These are phyloP conservation scores for Labeo catla DNA, from an alignment of 2,113 vertebrate species.

Conservation along the genomic window DNA sequence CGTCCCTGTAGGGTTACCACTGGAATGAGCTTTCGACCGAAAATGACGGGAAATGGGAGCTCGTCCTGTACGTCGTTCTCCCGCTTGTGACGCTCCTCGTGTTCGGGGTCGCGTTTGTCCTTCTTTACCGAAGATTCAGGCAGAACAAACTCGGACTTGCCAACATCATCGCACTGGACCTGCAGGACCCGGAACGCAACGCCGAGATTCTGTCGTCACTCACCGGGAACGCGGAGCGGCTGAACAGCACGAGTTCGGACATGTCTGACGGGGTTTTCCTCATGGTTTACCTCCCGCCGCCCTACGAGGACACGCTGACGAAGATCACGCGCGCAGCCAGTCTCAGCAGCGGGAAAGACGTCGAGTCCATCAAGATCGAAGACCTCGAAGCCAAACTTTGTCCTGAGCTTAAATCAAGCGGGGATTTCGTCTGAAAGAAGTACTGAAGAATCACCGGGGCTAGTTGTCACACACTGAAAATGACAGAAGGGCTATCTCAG, in stretches of 20 bases:
- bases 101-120: constrained; percentile 78
- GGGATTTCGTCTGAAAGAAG: constrained; percentile 56
- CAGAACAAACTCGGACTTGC: constrained; percentile 68
- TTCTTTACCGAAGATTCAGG: constrained; percentile 78
- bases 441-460: neutral
- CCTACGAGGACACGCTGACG: constrained; percentile 86
- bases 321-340: constrained; percentile 75
- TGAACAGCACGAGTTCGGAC: constrained; percentile 72
- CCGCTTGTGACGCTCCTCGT: constrained; percentile 80
- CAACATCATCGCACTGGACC: constrained; percentile 80
- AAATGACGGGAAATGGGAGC: constrained; percentile 73
- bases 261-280: constrained; percentile 76
- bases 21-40: constrained; percentile 71
- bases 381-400: constrained; percentile 70
- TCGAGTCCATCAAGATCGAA: constrained; percentile 68
- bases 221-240: constrained; percentile 65
- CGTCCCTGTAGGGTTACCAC: constrained; percentile 74
- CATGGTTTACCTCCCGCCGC: constrained; percentile 79
- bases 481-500: neutral
- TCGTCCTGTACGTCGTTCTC: constrained; percentile 83
- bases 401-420: constrained; percentile 62
- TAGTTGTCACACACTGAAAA: neutral
- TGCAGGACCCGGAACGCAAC: constrained; percentile 67
- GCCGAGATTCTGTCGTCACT: constrained; percentile 71
- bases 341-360: constrained; percentile 69